phyloP scores from a whole-genome alignment of 2,888 invertebrate species.

The Ectemnius continuus region DNA sequence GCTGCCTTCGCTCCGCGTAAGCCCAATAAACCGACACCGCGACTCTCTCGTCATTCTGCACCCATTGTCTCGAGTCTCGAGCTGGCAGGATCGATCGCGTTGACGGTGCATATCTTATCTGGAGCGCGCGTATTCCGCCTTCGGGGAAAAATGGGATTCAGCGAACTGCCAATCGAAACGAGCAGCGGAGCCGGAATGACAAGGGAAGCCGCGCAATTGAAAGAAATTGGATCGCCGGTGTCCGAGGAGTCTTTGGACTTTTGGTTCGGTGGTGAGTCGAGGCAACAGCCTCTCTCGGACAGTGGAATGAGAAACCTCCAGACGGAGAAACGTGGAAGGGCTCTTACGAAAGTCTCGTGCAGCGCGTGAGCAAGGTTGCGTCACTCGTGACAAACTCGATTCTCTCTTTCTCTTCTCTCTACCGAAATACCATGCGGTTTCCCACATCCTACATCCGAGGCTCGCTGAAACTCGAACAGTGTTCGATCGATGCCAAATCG shows the following conservation, averaged over 20 bases:
- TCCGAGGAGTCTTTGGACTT: slow-evolving; percentile 13
- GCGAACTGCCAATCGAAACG: background rate
- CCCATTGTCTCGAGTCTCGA: slow-evolving; percentile 44
- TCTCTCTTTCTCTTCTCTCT: slow-evolving; percentile 15
- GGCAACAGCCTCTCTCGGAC: slow-evolving; percentile 4
- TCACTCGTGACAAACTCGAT: slow-evolving; percentile 52
- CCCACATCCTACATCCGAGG: background rate
- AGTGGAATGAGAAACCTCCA: background rate
- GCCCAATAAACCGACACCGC: slow-evolving; percentile 43
- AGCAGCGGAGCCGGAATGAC: background rate
- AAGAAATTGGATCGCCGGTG: background rate
- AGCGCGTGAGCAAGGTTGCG: slow-evolving; percentile 53
- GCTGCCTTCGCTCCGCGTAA: slow-evolving; percentile 21
- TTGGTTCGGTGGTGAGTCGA: slow-evolving; percentile 30
- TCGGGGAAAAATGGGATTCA: background rate
- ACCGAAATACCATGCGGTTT: background rate
- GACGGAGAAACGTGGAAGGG: slow-evolving; percentile 10
- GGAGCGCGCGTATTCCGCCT: background rate
- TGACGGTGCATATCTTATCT: slow-evolving; percentile 5
- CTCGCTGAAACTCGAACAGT: background rate
- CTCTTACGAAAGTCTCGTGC: slow-evolving; percentile 54
- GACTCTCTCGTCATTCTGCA: slow-evolving; percentile 11
- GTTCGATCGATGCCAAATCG: too few relatives aligned
- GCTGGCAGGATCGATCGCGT: slow-evolving; percentile 6
- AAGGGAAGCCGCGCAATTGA: background rate